Evolutionary conservation across 1,140 invertebrate species (phyloP).

Genomic region (Nasonia vitripennis): DNA sequence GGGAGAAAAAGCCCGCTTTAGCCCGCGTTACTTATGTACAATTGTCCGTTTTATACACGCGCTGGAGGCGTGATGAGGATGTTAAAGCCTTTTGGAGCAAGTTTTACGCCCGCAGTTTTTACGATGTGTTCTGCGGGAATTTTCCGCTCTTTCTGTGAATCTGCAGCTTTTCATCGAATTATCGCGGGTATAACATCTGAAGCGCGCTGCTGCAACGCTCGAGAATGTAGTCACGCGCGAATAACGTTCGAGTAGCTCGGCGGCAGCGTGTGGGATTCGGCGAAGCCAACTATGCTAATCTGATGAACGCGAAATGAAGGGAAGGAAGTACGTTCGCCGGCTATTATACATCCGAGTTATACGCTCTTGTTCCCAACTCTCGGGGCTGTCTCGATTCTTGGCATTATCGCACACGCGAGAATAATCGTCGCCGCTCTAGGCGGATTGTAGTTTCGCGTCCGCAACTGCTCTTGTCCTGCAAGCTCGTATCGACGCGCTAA

Average conservation of each 20-base stretch:
- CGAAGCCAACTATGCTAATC: constrained; percentile 54
- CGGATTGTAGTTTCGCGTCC: constrained; percentile 40
- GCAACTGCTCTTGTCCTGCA: neutral
- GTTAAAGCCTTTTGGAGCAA: constrained; percentile 8
- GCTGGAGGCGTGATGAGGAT: constrained; percentile 26
- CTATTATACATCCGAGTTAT: constrained; percentile 51
- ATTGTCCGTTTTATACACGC: constrained; percentile 29
- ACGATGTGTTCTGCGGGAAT: no score
- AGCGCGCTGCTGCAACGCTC: constrained; percentile 40
- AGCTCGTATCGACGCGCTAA: neutral
- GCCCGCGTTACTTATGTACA: constrained; percentile 8
- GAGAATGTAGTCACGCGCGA: constrained; percentile 27
- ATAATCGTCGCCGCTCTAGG: constrained; percentile 51
- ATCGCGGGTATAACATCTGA: constrained; percentile 50
- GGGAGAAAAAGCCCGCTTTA: constrained; percentile 42
- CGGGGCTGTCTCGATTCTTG: neutral
- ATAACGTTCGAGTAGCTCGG: no score
- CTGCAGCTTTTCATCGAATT: neutral
- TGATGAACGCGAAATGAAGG: constrained; percentile 56
- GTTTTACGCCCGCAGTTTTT: neutral
- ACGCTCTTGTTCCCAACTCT: neutral
- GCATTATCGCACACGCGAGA: constrained; percentile 41
- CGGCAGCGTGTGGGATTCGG: constrained; percentile 29
- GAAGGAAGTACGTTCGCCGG: constrained; percentile 53
- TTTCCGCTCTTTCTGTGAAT: neutral